Evolutionary conservation across 2,797 vertebrate genomes (phyloP).

Genomic region (Naso thynnoides): DNA sequence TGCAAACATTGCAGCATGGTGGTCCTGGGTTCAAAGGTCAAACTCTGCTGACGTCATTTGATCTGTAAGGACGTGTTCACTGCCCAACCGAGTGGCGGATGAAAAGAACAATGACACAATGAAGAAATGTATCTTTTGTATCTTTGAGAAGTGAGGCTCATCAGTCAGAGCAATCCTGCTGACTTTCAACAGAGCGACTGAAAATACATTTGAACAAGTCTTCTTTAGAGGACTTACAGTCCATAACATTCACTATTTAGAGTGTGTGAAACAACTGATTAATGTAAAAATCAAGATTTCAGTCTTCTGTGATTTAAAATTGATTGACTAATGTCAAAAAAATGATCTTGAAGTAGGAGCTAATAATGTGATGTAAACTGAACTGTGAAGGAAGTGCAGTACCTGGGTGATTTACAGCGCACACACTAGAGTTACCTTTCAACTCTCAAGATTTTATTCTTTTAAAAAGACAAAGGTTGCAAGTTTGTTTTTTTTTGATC

Average conservation of each 20-base stretch:
- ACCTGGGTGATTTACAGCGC: no score
- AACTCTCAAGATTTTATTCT: no score
- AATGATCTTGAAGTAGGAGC: no score
- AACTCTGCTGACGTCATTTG: neutral
- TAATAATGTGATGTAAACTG: no score
- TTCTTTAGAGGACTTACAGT: neutral
- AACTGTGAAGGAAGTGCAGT: no score
- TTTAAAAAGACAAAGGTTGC: no score
- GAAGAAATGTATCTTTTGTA: neutral
- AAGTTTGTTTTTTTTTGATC: no score
- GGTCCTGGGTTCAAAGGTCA: slow-evolving; percentile 30
- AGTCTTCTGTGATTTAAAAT: no score
- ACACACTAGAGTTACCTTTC: no score
- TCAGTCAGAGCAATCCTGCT: neutral
- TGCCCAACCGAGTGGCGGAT: neutral
- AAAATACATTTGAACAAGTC: neutral
- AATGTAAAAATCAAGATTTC: no score
- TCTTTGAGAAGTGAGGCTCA: neutral
- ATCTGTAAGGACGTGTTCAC: slow-evolving; percentile 5
- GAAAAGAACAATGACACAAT: neutral
- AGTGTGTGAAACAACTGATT: no score
- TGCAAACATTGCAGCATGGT: neutral
- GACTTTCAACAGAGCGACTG: neutral
- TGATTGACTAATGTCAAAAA: no score
- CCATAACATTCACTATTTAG: neutral